A percentile compares a stretch with the other conserved stretches of the same genome.
These are phyloP conservation scores for Cydia amplana DNA, from an alignment of 1,140 invertebrate species.

Conservation along the genomic window DNA sequence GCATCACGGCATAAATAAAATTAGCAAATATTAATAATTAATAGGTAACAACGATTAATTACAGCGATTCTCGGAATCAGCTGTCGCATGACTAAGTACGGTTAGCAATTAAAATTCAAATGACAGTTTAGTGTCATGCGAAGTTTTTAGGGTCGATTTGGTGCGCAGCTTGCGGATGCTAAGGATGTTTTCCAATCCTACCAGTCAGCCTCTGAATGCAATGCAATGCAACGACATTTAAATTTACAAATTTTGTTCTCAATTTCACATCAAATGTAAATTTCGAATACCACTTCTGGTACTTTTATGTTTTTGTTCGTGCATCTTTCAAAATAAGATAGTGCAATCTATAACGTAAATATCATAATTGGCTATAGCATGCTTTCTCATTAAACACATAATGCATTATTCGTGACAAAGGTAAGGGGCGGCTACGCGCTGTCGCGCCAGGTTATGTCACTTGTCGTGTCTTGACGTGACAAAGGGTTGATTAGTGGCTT, in stretches of 20 bases:
- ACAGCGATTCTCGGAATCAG: conserved; percentile 18
- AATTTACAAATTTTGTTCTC: neutral
- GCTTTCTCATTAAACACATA: neutral
- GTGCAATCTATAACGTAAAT: no score
- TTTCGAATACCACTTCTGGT: no score
- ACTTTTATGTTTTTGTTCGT: no score
- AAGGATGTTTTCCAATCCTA: neutral
- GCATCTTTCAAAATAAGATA: no score
- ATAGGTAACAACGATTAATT: conserved; percentile 15
- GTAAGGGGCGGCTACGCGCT: conserved; percentile 9
- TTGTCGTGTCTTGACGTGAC: conserved; percentile 1
- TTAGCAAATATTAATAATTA: conserved; percentile 32
- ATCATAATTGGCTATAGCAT: neutral
- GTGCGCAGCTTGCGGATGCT: neutral
- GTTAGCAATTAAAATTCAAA: conserved; percentile 19
- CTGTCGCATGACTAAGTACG: conserved; percentile 21
- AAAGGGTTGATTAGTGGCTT: neutral
- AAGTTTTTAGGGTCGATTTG: conserved; percentile 8
- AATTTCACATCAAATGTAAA: neutral
- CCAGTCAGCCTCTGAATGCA: no score
- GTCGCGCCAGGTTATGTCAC: conserved; percentile 1
- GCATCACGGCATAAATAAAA: conserved; percentile 19
- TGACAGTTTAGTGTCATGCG: conserved; percentile 16
- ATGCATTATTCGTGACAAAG: neutral
- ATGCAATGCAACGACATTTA: neutral